Evolutionary conservation across 2,113 vertebrate genomes (phyloP).

Genomic region (Tenebrosternarchus preto): DNA sequence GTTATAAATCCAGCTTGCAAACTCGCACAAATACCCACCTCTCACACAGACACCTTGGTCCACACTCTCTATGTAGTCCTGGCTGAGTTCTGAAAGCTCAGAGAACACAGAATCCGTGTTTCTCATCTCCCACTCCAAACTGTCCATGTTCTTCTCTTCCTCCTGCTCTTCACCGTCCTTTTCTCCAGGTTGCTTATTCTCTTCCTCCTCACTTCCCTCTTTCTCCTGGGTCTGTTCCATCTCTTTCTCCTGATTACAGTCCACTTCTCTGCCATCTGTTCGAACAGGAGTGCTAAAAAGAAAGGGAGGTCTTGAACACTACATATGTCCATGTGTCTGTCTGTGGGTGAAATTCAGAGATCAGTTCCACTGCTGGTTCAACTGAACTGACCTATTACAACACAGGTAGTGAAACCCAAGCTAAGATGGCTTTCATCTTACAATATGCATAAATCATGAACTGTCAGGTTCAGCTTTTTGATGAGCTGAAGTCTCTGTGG

Average conservation of each 20-base stretch:
- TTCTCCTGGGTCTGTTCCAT: slow-evolving; percentile 4
- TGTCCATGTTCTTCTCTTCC: slow-evolving; percentile 60
- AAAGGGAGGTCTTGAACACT: neutral
- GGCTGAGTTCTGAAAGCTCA: slow-evolving; percentile 76
- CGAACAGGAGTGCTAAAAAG: slow-evolving; percentile 57
- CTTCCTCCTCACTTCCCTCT: neutral
- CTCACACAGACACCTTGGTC: slow-evolving; percentile 73
- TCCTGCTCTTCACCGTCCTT: slow-evolving; percentile 50
- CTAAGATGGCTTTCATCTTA: neutral
- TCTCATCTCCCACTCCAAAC: slow-evolving; percentile 73
- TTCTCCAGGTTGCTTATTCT: neutral
- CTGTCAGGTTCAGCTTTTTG: neutral
- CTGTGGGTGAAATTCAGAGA: neutral
- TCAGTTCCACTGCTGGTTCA: neutral
- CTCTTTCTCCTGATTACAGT: slow-evolving; percentile 43
- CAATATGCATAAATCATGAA: neutral
- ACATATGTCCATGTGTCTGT: neutral
- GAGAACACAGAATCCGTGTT: slow-evolving; percentile 79
- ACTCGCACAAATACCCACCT: slow-evolving; percentile 58
- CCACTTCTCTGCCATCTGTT: slow-evolving; percentile 33
- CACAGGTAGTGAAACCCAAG: neutral
- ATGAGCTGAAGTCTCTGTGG: neutral
- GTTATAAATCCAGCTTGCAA: neutral
- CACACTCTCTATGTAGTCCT: slow-evolving; percentile 75
- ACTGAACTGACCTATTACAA: neutral